Conservation (phyloP, 2,113 vertebrate species). For the Chaetura pelagica region DNA sequence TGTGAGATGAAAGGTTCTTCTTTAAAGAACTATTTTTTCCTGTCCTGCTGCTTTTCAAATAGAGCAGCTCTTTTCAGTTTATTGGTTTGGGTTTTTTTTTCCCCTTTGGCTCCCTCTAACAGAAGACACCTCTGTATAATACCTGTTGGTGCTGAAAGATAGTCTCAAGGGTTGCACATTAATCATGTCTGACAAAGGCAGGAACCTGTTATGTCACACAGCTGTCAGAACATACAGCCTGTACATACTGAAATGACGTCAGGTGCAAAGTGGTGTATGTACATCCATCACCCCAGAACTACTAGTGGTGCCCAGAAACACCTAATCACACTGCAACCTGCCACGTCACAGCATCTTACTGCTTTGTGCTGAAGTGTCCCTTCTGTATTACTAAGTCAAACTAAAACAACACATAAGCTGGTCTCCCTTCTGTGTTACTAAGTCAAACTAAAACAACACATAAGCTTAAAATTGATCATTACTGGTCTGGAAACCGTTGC, state of each 20-base stretch:
- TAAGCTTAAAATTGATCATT: conserved; percentile 42
- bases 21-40: conserved; percentile 19
- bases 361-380: neutral
- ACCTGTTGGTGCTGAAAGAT: neutral
- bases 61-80: neutral
- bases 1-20: conserved; percentile 55
- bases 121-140: neutral
- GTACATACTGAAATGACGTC: neutral
- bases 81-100: neutral
- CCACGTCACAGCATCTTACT: neutral
- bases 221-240: neutral
- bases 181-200: neutral
- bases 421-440: neutral
- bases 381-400: neutral
- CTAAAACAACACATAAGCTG: conserved; percentile 17
- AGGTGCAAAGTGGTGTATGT: neutral
- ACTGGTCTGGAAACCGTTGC: conserved; percentile 34
- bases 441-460: conserved; percentile 20
- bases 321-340: neutral
- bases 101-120: neutral
- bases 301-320: neutral
- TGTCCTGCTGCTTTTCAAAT: conserved; percentile 43
- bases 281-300: neutral
- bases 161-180: neutral
- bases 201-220: neutral